Base-by-base conservation (phyloP, 2,888 invertebrate genomes). In the Fragum sueziense region DNA sequence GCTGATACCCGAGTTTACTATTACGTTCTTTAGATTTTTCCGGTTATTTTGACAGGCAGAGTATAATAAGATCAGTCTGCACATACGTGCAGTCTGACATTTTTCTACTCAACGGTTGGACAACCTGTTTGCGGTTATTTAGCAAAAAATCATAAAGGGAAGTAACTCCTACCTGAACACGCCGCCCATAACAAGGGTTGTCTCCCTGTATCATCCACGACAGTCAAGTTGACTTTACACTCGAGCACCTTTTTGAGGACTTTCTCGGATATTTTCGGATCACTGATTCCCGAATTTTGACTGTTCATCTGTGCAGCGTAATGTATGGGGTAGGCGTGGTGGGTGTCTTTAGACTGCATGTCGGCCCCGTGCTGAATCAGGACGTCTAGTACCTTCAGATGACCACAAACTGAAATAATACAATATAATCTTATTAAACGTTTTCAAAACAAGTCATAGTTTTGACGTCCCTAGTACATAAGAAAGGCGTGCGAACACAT, bases 121-220 rank as follows among this genome's bases (percentile, higher is more conserved):
- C n/a, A n/a, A n/a, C n/a, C n/a, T n/a, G n/a, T n/a, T n/a, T n/a
- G n/a, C n/a, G n/a, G n/a, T n/a, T n/a, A n/a, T n/a, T n/a, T n/a
- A n/a, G n/a, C n/a, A n/a, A n/a, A n/a, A n/a, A n/a, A n/a, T n/a
- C n/a, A n/a, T n/a, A n/a, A n/a, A n/a, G n/a, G n/a, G n/a, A n/a
- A n/a, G n/a, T n/a, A n/a, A n/a, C n/a, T n/a, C n/a, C 81, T 90
- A 95, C 95, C 99, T 29, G 99, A 97, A 85, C 98, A 98, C 0
- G 99, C 98, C 0, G 99, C 99, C 99, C 99, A 99, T 17, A 99
- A 94, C 71, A 99, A 94, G 0, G 99, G 99, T 88, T 98, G 97
- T 11, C 99, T 94, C 0, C 97, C 97, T 91, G 99, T 99, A 61
- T 97, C 96, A 93, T 99, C 99, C 74, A 95, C 95, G 0, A 97